These are phyloP conservation scores for Verasper variegatus DNA, from an alignment of 2,113 vertebrate species.

Conservation along the genomic window DNA sequence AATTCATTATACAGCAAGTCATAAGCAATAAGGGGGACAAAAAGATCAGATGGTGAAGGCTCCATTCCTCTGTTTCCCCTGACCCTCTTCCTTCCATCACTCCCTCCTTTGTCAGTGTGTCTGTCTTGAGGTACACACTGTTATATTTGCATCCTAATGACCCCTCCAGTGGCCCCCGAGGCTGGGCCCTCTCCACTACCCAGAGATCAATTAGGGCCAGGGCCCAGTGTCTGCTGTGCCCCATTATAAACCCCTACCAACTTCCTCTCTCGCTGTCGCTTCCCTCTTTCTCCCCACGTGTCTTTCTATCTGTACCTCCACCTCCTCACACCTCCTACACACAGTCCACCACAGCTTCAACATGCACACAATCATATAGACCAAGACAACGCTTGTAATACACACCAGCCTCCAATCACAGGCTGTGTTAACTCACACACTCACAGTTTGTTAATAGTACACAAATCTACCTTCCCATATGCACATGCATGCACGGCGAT, in stretches of 20 bases:
- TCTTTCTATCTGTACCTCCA: conserved; percentile 44
- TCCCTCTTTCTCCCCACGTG: conserved; percentile 47
- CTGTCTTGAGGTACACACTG: conserved; percentile 63
- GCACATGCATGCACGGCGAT: conserved; percentile 35
- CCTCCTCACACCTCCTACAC: conserved; percentile 39
- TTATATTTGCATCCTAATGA: conserved; percentile 86
- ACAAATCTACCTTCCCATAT: conserved; percentile 6
- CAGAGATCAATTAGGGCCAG: conserved; percentile 85
- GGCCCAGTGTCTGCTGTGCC: conserved; percentile 61
- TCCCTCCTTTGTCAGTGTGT: conserved; percentile 37
- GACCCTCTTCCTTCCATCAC: conserved; percentile 35
- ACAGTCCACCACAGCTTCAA: conserved; percentile 6
- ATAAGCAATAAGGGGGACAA: neutral
- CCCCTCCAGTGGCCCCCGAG: conserved; percentile 79
- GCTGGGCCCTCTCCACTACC: conserved; percentile 80
- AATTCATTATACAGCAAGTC: conserved; percentile 34
- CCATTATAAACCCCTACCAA: conserved; percentile 63
- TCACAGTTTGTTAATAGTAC: conserved; percentile 26
- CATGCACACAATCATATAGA: conserved; percentile 14
- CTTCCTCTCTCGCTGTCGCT: conserved; percentile 41
- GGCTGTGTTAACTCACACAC: conserved; percentile 15
- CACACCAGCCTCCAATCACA: conserved; percentile 13
- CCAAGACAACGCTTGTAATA: conserved; percentile 7
- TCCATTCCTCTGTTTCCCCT: conserved; percentile 15
- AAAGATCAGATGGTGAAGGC: conserved; percentile 39